Evolutionary conservation across 2,113 vertebrate genomes (phyloP), one percentile per base, ranked within the genome.

Genomic region (Sialia sialis): DNA sequence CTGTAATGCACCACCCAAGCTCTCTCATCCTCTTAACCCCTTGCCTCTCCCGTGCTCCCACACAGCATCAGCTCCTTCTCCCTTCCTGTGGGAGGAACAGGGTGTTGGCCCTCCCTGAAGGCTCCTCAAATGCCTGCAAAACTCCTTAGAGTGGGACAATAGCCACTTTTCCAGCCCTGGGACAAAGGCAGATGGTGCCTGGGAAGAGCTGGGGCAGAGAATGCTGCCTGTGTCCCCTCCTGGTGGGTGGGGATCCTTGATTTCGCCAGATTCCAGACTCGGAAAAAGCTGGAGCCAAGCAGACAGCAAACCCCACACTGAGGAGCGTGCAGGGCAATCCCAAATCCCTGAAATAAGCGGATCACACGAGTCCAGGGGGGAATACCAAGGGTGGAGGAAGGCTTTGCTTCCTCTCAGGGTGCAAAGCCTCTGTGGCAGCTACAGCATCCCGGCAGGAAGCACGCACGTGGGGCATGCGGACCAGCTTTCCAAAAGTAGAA

Each of bases 401-500:
- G 44, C 63, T 10, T 0, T 10, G 1, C 22, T 77, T 18, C 52
- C 55, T 27, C 51, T 10, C 0, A 18, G 55, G 55, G 34, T 16
- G 39, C 75, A 22, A 86, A 84, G 63, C 43, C 75, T 82, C 48
- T 0, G 51, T 0, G 4, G 70, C 43, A 13, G 44, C 34, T 26
- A 4, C 39, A 19, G 81, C 1, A 5, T 11, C 41, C 12, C 4
- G 0, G 19, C 36, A n/a, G 67, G 55, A 63, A 54, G 62, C 63
- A 82, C 18, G 10, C 62, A 86, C 6, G 1, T 0, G 18, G 3
- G 23, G 34, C 38, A 5, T 0, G 10, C 2, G 3, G 51, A 62
- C 79, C 5, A 60, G 70, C 74, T 79, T 93, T 96, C 96, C 94
- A 91, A 95, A 96, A 96, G 92, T 84, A 95, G 87, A 89, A 30